phyloP scores from a whole-genome alignment of 2,888 invertebrate genomes.

The Hermaeophaga mercurialis region DNA sequence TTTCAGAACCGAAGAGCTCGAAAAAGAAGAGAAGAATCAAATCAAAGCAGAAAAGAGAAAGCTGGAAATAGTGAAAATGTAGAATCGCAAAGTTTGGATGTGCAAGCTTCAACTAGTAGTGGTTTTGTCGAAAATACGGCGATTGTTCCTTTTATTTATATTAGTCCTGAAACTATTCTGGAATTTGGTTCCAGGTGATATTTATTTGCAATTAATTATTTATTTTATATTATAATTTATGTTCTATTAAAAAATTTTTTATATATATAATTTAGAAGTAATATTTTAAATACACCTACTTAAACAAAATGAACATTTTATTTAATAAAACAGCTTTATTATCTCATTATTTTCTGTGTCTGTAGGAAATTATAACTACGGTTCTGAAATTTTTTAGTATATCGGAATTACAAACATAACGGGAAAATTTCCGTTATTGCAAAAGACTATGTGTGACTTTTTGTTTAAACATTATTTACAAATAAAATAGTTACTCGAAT shows the following conservation, averaged over 20 bases:
- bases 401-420: not conserved
- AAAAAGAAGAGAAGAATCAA: constrained; percentile 66
- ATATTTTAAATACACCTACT: no score
- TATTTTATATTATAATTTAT: no score
- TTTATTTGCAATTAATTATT: not conserved
- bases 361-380: no score
- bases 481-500: not conserved
- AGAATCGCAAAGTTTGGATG: not conserved
- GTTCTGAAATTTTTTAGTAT: no score
- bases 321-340: no score
- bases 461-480: not conserved
- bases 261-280: no score
- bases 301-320: no score
- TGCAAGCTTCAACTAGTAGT: not conserved
- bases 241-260: no score
- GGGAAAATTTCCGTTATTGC: not conserved
- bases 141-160: constrained; percentile 17
- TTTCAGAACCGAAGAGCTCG: constrained; percentile 81
- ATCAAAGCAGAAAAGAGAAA: constrained; percentile 17
- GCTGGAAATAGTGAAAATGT: not conserved
- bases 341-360: no score
- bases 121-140: not conserved
- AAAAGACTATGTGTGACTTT: not conserved
- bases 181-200: constrained; percentile 22
- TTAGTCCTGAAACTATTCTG: constrained; percentile 13